Conservation (phyloP, 2,797 vertebrate genomes). For the Simalia tracyae region DNA sequence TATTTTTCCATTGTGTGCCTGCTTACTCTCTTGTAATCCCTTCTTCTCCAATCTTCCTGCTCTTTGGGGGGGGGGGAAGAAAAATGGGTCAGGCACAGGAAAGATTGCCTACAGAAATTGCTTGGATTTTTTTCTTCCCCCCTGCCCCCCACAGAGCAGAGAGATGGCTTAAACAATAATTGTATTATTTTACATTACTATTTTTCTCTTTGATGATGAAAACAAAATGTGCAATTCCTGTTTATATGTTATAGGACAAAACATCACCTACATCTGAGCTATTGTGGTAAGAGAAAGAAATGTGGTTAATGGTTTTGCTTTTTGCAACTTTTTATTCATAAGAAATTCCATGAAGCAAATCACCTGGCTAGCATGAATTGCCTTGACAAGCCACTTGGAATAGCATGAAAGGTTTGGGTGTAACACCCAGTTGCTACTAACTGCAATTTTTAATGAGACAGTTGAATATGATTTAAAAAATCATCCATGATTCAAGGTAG, state of each 20-base stretch:
- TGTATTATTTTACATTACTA: neutral
- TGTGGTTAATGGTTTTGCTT: neutral
- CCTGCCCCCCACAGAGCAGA: neutral
- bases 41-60: neutral
- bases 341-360: neutral
- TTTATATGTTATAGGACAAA: neutral
- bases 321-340: neutral
- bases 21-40: neutral
- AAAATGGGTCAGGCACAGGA: neutral
- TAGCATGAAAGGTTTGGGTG: neutral
- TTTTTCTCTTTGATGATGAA: neutral
- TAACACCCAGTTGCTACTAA: neutral
- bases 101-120: neutral
- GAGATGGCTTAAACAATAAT: neutral
- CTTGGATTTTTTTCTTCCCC: too few species aligned
- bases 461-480: neutral
- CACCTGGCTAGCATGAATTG: neutral
- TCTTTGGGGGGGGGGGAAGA: neutral
- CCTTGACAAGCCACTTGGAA: neutral
- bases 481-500: neutral
- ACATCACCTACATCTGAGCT: neutral
- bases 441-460: neutral
- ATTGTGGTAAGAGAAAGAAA: neutral
- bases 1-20: neutral
- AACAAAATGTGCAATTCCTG: neutral